Conservation (phyloP, 2,113 vertebrate genomes). For the Macquaria australasica region DNA sequence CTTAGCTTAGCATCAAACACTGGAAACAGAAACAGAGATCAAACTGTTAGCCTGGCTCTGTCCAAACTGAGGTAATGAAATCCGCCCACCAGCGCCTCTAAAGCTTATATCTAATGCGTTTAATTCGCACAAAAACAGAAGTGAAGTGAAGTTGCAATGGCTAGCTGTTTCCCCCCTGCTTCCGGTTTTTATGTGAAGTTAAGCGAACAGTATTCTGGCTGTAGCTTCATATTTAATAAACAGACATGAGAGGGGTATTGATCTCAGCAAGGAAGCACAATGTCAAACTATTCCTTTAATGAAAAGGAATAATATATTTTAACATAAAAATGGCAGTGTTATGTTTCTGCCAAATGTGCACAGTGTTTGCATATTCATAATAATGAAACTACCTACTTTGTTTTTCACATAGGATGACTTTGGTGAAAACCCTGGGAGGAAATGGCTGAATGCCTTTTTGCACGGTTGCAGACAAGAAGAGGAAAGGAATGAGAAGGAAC, state of each 20-base stretch:
- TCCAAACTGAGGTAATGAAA: neutral
- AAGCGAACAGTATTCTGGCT: neutral
- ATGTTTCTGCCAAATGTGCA: neutral
- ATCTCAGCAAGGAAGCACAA: neutral
- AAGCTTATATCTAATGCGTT: neutral
- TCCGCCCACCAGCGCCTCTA: too few species aligned
- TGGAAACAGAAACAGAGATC: too few species aligned
- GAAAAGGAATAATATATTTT: neutral
- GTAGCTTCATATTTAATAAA: neutral
- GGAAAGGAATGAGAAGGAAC: slow-evolving; percentile 27
- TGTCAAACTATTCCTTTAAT: too few species aligned
- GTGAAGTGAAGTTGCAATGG: neutral
- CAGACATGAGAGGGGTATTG: too few species aligned
- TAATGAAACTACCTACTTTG: neutral
- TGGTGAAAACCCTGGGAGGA: slow-evolving; percentile 87
- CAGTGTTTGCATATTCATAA: neutral
- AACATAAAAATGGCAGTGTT: neutral
- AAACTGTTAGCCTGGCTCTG: neutral
- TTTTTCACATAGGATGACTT: slow-evolving; percentile 83
- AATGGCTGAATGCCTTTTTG: slow-evolving; percentile 85
- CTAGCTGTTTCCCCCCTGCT: neutral
- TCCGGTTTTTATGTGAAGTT: neutral
- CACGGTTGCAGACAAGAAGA: slow-evolving; percentile 31
- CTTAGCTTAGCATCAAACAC: neutral
- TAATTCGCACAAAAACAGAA: neutral